Evolutionary conservation across 2,113 vertebrate genomes (phyloP).

Genomic region (Dasyprocta punctata): DNA sequence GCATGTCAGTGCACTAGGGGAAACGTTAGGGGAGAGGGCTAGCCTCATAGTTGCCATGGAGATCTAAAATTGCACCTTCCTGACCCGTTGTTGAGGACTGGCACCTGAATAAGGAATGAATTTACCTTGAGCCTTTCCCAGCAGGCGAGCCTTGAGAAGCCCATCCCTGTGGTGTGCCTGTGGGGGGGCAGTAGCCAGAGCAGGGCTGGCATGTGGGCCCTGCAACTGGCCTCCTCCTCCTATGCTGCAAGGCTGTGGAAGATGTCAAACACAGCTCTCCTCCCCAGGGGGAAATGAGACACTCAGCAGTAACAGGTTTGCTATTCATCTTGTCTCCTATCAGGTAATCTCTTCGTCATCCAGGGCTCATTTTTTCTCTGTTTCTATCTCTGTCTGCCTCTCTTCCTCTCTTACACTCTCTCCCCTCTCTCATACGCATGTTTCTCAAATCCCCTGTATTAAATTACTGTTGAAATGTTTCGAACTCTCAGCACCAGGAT

Average conservation of each 20-base stretch:
- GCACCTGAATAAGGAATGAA: neutral
- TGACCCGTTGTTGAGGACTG: neutral
- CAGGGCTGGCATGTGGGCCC: fast-evolving
- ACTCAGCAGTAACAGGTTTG: slow-evolving; percentile 58
- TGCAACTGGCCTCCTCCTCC: neutral
- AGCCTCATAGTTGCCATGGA: neutral
- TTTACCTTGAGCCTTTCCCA: neutral
- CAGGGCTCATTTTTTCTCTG: neutral
- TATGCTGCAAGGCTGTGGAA: neutral
- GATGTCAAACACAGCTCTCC: slow-evolving; percentile 35
- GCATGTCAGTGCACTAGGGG: too few species aligned
- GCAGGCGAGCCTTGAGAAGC: neutral
- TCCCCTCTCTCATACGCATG: neutral
- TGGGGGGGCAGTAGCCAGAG: neutral
- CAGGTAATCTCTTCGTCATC: neutral
- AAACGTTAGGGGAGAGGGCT: neutral
- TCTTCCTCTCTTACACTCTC: neutral
- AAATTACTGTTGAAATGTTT: slow-evolving; percentile 81
- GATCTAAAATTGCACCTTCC: neutral
- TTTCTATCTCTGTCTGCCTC: neutral
- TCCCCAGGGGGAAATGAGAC: slow-evolving; percentile 76
- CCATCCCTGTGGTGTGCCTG: neutral
- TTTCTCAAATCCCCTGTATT: slow-evolving; percentile 69
- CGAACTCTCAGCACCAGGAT: slow-evolving; percentile 57
- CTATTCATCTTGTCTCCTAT: slow-evolving; percentile 68